Evolutionary conservation across 2,113 vertebrate genomes (phyloP), one percentile per base, ranked within the genome.

Genomic region (Oenanthe oenanthe): DNA sequence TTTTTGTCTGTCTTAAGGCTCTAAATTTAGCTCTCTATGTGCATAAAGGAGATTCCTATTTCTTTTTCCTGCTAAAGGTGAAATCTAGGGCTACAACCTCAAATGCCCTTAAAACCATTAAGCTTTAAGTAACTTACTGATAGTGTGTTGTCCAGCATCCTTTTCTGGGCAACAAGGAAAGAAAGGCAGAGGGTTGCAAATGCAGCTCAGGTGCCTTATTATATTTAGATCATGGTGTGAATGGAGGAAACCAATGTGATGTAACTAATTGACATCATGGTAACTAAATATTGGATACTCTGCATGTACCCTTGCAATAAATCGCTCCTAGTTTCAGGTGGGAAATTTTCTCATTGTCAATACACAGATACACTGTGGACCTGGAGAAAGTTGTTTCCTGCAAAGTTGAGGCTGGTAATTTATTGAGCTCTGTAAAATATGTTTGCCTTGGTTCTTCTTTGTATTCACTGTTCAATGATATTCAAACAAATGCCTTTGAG

Each of bases 401-500:
- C 6, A 6, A 70, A 86, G 42, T 2, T 43, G 42, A 85, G 61
- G 29, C 25, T 29, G 22, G 26, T 62, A 79, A 90, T 83, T 92
- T 90, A 77, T 75, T 73, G 72, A 77, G 88, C 48, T 86, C 54
- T 53, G 74, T 57, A 54, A 92, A 66, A 93, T 84, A 45, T 51
- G 68, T 90, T 86, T 88, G 16, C 72, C 67, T 96, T 20, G 10
- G 56, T 95, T 54, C 72, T 81, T 62, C 63, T 96, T 93, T 96
- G 88, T 90, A 42, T 90, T 83, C 79, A 17, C 79, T 80, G 67
- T 90, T 92, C 82, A 91, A 32, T 81, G 80, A 92, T 90, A 93
- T 51, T 94, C 92, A 80, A 90, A 79, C 78, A 83, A 94, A 93
- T 94, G 89, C 75, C 82, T 94, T 86, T 85, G 92, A 94, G 88